A percentile compares a stretch with the other conserved stretches of the same genome.
phyloP scores from a whole-genome alignment of 2,797 vertebrate species.

The Avahi laniger region DNA sequence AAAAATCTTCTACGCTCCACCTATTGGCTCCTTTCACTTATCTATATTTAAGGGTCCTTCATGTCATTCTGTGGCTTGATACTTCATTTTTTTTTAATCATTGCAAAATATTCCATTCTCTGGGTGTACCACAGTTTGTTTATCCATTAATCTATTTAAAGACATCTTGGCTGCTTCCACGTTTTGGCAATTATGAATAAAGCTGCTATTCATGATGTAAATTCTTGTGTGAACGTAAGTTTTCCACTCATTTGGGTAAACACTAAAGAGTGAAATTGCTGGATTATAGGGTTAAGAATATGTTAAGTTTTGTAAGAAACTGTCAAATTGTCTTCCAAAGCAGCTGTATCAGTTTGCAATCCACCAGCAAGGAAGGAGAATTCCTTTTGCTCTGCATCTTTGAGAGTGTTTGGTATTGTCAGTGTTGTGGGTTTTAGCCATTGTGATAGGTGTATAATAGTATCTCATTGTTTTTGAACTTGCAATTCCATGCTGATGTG shows the following conservation, averaged over 20 bases:
- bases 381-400: not conserved
- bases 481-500: not conserved
- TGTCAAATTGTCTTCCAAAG: not conserved
- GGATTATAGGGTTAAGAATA: not conserved
- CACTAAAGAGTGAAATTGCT: not conserved
- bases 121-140: not conserved
- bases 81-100: not conserved
- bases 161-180: not conserved
- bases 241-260: conserved; percentile 32
- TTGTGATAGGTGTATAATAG: not conserved
- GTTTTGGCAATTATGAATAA: not conserved
- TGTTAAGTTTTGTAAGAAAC: not conserved
- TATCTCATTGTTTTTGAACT: not conserved
- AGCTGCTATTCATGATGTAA: not conserved
- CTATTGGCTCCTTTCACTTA: not conserved
- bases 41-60: not conserved
- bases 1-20: not conserved
- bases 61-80: not conserved
- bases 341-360: not conserved
- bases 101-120: not conserved
- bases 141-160: not conserved
- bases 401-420: not conserved
- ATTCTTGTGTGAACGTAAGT: not conserved
- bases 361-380: not conserved
- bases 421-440: not conserved